These are phyloP conservation scores for Grantiella picta DNA, from an alignment of 2,113 vertebrate species.

Conservation along the genomic window DNA sequence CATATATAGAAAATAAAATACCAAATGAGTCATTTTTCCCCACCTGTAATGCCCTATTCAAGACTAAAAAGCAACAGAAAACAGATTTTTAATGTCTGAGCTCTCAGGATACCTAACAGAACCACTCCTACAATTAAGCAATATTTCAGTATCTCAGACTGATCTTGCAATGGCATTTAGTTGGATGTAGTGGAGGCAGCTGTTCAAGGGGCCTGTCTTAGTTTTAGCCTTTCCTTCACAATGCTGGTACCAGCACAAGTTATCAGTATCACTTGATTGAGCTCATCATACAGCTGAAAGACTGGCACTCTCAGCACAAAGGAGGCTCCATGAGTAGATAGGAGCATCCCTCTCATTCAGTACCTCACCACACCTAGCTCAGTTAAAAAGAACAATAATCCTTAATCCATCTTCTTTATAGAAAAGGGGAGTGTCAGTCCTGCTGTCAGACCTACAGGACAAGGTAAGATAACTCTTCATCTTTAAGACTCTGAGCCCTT, in stretches of 20 bases:
- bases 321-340: neutral
- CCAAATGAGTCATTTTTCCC: neutral
- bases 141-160: neutral
- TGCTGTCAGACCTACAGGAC: neutral
- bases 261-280: neutral
- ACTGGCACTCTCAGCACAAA: neutral
- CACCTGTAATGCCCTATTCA: neutral
- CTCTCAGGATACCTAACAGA: neutral
- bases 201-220: neutral
- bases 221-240: neutral
- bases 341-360: neutral
- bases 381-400: neutral
- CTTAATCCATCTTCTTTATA: neutral
- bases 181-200: neutral
- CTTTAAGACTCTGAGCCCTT: neutral
- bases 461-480: neutral
- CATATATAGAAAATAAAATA: neutral
- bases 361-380: neutral
- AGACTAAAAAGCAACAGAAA: neutral
- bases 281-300: neutral
- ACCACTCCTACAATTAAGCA: neutral
- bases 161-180: neutral
- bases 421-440: neutral
- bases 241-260: neutral
- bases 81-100: neutral